Evolutionary conservation across 2,797 vertebrate genomes (phyloP), one percentile per base, ranked within the genome.

Genomic region (Scomberomorus guttatus): DNA sequence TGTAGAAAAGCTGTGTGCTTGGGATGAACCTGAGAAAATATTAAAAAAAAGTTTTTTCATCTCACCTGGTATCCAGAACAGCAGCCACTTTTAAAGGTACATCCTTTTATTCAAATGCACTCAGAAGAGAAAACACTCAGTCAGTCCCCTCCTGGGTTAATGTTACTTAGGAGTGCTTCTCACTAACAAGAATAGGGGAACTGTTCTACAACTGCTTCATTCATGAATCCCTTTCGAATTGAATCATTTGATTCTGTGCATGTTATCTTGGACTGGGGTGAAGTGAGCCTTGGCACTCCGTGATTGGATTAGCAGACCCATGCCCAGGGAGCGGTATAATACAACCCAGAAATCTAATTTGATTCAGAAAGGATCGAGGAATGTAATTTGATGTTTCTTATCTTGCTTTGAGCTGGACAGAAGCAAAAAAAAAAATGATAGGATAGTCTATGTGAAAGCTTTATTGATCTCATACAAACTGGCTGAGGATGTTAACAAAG

Each of bases 321-420:
- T 83, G 75, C 62, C 37, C 68, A 63, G 48, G 12, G 52, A 84
- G 75, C 54, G 11, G 60, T 74, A 82, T 84, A 82, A 76, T 60
- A 37, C 86, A 80, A 75, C 74, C 69, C 73, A 62, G 77, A 73
- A 87, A 89, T 91, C 77, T 88, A 84, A 92, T 94, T 91, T 86
- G 75, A 89, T 87, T 92, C 75, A 77, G 68, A 84, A 75, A 82
- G 75, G 71, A 85, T 84, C 22, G 74, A 65, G 77, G 78, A 73
- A 83, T 87, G 90, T 89, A 90, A 87, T 92, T 91, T 92, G 86
- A 90, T 69, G 66, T 85, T 82, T 84, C 88, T 92, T 90, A 89
- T 88, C 87, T 89, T 57, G 68, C 82, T 79, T 83, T 72, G 73
- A 80, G 59, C 69, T 46, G 60, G 77, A 88, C 80, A 72, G 80